phyloP scores from a whole-genome alignment of 2,797 vertebrate species.

The Australoheros facetus region DNA sequence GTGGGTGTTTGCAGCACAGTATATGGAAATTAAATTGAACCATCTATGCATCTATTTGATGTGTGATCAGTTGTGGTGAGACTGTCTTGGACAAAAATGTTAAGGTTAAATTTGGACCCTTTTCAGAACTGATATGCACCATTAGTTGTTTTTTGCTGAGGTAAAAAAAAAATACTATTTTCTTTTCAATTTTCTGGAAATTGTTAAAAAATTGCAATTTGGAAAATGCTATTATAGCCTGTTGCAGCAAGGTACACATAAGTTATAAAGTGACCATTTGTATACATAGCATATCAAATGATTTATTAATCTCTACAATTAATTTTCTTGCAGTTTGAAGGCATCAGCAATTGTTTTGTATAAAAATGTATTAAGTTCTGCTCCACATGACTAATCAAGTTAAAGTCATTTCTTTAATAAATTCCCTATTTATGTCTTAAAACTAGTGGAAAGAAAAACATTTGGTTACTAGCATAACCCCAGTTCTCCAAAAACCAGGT shows the following conservation, averaged over 20 bases:
- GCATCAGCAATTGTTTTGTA: neutral
- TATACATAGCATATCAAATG: no score
- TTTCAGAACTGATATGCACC: neutral
- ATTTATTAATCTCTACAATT: no score
- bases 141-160: neutral
- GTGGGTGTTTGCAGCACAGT: neutral
- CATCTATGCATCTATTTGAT: neutral
- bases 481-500: neutral
- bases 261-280: no score
- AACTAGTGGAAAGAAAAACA: neutral
- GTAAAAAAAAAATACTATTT: no score
- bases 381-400: neutral
- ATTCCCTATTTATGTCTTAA: neutral
- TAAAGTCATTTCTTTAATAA: neutral
- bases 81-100: neutral
- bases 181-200: neutral
- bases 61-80: neutral
- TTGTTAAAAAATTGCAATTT: neutral
- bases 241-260: neutral
- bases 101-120: neutral
- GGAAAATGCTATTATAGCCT: neutral
- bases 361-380: neutral
- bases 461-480: neutral
- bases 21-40: neutral
- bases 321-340: no score